Evolutionary conservation across 2,888 invertebrate species (phyloP).

Genomic region (Tachina lurida): DNA sequence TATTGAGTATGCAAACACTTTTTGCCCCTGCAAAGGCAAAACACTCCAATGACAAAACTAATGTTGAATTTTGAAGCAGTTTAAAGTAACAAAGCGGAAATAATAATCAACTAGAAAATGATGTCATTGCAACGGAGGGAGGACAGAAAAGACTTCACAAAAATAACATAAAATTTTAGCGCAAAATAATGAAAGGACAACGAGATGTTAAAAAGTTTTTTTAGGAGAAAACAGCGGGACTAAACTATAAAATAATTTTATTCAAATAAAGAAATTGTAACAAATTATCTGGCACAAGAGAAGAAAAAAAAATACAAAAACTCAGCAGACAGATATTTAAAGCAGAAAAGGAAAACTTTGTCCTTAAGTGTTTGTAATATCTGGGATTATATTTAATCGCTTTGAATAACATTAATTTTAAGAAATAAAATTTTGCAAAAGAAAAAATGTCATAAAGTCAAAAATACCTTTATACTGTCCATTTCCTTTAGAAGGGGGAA

Average conservation of each 20-base stretch:
- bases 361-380: too few species aligned
- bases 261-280: constrained; percentile 37
- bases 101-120: constrained; percentile 65
- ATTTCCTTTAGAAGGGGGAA: too few species aligned
- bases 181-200: constrained; percentile 44
- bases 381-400: not conserved
- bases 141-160: not conserved
- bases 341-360: not conserved
- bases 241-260: constrained; percentile 27
- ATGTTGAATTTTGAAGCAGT: constrained; percentile 45
- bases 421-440: not conserved
- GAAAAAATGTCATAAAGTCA: too few species aligned
- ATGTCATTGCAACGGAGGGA: constrained; percentile 54
- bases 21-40: not conserved
- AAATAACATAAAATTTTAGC: constrained; percentile 17
- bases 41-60: constrained; percentile 23
- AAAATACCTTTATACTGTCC: too few species aligned
- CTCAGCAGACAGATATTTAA: not conserved
- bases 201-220: constrained; percentile 49
- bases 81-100: constrained; percentile 66
- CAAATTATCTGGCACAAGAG: constrained; percentile 10
- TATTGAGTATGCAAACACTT: not conserved
- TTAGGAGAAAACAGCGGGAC: constrained; percentile 44
- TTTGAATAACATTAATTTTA: not conserved
- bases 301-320: not conserved